Conservation (phyloP, 2,113 vertebrate species). For the Catharus fuscescens region DNA sequence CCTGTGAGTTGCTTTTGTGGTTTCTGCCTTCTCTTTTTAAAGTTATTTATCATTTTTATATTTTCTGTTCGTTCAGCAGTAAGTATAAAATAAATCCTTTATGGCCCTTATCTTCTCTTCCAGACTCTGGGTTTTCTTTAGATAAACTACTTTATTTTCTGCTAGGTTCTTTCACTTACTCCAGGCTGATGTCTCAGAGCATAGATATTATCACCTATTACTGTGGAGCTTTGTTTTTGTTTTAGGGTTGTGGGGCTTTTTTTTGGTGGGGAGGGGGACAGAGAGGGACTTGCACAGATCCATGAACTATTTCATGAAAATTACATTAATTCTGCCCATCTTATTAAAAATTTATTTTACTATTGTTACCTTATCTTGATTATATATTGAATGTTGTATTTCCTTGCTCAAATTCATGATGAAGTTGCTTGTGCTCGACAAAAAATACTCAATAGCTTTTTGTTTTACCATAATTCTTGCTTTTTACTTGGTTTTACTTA, state of each 20-base stretch:
- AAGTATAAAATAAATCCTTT: conserved; percentile 44
- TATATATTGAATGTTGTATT: not conserved
- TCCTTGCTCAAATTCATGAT: not conserved
- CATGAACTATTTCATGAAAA: not conserved
- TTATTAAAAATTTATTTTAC: not conserved
- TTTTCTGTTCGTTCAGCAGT: conserved; percentile 27
- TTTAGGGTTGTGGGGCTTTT: not conserved
- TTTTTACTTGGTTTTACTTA: not conserved
- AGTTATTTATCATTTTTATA: conserved; percentile 35
- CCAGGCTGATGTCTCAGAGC: not conserved
- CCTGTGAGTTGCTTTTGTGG: not conserved
- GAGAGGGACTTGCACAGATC: not conserved
- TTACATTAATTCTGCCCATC: not conserved
- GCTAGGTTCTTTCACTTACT: not conserved
- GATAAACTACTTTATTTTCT: conserved; percentile 46
- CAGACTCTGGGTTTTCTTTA: conserved; percentile 43
- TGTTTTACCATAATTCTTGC: not conserved
- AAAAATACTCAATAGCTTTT: not conserved
- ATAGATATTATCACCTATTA: conserved; percentile 23
- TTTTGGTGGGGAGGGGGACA: fast-evolving
- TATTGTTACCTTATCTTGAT: not conserved
- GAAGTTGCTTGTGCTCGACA: not conserved
- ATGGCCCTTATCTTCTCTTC: conserved; percentile 51
- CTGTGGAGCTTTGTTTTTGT: not conserved
- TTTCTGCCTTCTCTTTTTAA: not conserved